Conservation (phyloP, 1,140 invertebrate genomes). For the Campoletis sonorensis region DNA sequence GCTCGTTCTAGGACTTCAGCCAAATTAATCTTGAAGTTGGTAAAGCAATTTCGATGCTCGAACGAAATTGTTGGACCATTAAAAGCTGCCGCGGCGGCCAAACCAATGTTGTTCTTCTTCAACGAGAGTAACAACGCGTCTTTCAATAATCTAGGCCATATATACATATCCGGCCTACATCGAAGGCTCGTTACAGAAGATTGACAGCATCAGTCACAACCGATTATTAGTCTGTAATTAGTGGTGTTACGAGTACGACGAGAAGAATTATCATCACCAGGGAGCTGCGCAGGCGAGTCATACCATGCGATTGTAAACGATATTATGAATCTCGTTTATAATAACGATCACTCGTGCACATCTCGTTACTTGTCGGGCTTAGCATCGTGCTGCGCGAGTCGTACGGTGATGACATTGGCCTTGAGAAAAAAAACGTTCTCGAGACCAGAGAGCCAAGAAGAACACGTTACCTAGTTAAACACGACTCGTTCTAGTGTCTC, state of each 20-base stretch:
- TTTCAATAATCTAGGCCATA: conserved; percentile 14
- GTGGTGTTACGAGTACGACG: conserved; percentile 32
- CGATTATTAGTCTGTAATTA: conserved; percentile 42
- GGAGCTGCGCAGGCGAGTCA: background rate
- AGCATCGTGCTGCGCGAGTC: conserved; percentile 11
- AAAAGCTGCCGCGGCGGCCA: background rate
- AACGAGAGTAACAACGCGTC: background rate
- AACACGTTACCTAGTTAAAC: conserved; percentile 24
- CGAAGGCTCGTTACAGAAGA: conserved; percentile 36
- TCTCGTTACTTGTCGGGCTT: background rate
- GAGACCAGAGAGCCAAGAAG: conserved; percentile 6
- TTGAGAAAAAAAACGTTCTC: conserved; percentile 31
- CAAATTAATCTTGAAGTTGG: background rate
- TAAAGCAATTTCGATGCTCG: background rate
- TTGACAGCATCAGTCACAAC: conserved; percentile 13
- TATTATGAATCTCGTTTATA: conserved; percentile 39
- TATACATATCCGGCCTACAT: conserved; percentile 33
- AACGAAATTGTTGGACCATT: background rate
- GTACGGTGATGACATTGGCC: conserved; percentile 36
- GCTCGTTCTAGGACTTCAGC: too few relatives aligned
- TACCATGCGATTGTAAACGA: conserved; percentile 9
- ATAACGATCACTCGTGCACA: conserved; percentile 27
- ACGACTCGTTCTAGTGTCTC: background rate
- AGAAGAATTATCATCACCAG: conserved; percentile 8
- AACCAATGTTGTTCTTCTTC: background rate